Evolutionary conservation across 2,888 invertebrate genomes (phyloP).

Genomic region (Ctenicera cuprea): DNA sequence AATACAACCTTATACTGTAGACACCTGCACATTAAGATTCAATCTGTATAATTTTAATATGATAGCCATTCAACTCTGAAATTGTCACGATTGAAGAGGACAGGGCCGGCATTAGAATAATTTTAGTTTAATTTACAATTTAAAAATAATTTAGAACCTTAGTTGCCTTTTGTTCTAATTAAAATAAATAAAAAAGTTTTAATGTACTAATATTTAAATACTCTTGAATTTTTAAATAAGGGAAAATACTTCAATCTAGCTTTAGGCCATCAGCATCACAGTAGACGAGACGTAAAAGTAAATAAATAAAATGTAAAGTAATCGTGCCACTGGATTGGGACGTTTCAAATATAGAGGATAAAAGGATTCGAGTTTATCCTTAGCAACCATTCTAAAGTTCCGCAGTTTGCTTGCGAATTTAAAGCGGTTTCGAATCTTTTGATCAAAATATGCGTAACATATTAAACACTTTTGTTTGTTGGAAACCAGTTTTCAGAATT

Average conservation of each 20-base stretch:
- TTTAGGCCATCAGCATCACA: too few species aligned
- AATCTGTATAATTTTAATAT: too few species aligned
- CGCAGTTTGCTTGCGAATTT: constrained; percentile 5
- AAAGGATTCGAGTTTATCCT: constrained; percentile 16
- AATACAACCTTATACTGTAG: too few species aligned
- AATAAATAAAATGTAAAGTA: background rate
- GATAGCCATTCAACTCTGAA: background rate
- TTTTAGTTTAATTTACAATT: background rate
- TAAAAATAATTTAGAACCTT: too few species aligned
- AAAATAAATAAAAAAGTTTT: too few species aligned
- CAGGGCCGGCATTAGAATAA: background rate
- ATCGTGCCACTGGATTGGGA: background rate
- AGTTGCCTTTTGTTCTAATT: too few species aligned
- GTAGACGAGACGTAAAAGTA: background rate
- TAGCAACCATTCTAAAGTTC: background rate
- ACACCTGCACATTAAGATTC: too few species aligned
- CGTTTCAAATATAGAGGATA: background rate
- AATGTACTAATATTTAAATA: too few species aligned
- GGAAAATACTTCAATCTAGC: too few species aligned
- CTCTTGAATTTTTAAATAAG: too few species aligned
- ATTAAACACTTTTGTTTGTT: background rate
- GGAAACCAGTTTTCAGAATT: background rate
- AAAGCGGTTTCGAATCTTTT: constrained; percentile 4
- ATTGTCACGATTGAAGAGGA: background rate
- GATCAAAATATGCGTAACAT: background rate